Conservation (phyloP, 2,888 invertebrate species). For the Melinopterus prodromus region DNA sequence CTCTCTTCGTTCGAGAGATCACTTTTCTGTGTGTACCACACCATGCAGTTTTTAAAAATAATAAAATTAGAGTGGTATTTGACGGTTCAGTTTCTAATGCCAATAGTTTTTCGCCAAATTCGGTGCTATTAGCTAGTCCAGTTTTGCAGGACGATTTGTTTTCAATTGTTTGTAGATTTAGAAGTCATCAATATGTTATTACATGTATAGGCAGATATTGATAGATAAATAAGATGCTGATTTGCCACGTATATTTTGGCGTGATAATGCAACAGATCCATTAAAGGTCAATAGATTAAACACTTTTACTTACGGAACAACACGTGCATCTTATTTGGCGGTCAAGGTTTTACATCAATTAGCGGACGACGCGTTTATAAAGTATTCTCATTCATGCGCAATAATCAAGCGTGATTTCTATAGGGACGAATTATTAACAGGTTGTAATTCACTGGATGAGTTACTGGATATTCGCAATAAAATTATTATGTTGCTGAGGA, state of each 20-base stretch:
- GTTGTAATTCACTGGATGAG: constrained; percentile 26
- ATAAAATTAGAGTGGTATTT: no score
- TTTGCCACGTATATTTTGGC: constrained; percentile 47
- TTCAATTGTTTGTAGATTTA: no score
- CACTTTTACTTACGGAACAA: constrained; percentile 46
- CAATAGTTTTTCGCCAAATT: no score
- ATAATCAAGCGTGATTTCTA: constrained; percentile 37
- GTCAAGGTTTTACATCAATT: constrained; percentile 42
- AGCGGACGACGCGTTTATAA: constrained; percentile 35
- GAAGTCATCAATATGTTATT: constrained; percentile 44
- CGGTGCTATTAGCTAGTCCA: no score
- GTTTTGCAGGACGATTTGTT: no score
- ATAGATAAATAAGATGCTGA: constrained; percentile 42
- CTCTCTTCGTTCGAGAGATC: no score
- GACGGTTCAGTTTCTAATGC: no score
- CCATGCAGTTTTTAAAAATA: no score
- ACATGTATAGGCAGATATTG: constrained; percentile 50
- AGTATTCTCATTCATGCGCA: constrained; percentile 38
- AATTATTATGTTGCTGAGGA: constrained; percentile 23
- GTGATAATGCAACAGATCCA: constrained; percentile 36
- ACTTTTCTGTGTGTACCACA: no score
- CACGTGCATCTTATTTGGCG: constrained; percentile 44
- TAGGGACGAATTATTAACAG: constrained; percentile 39
- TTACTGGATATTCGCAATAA: background rate
- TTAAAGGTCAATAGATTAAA: constrained; percentile 39